Evolutionary conservation across 35 echinoderm and acorn worm species (phyloP), one percentile per base, ranked within the genome.

Genomic region (Lytechinus pictus): DNA sequence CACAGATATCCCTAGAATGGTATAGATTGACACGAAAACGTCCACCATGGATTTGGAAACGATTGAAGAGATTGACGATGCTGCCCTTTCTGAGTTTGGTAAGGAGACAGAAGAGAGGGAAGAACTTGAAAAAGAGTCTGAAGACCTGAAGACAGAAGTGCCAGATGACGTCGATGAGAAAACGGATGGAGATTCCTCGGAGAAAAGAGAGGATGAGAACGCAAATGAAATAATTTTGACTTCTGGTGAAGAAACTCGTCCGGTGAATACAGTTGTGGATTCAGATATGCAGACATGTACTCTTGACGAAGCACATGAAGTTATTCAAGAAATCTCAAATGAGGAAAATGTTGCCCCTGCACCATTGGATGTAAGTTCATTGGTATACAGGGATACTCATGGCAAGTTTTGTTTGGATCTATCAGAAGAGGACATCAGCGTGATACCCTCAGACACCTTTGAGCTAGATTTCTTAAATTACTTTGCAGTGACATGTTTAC

Each of bases 391-490:
- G 27, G 96, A 96, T 86, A 89, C 96, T 57, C 57, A 71, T 53
- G 95, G 96, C 28, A 98, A 95, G 86, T 87, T 79, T 24, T 96
- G 96, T 29, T 60, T 98, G 11, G 95, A 95, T 97, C 52, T 98
- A 21, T 94, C 58, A 79, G 97, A 96, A 10, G 56, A 98, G 27
- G 54, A 95, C 87, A 91, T 97, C 28, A 4, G 61, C 1, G 44
- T 10, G 13, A 24, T 98, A 60, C 86, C 97, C 9, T 56, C 55
- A 52, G 58, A 89, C n/a, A 54, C 95, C 5, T 97, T 96, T 56
- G 71, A 98, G 12, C 54, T 96, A 24, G 95, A 97, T 79, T 95
- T 97, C 57, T 91, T 99, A n/a, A 96, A 99, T 54, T 95, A 88
- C 53, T 96, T 99, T 89, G 54, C 97, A 21, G 54, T 99, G 56